Conservation (phyloP, 2,113 vertebrate species). For the Ivindomyrus marchei region DNA sequence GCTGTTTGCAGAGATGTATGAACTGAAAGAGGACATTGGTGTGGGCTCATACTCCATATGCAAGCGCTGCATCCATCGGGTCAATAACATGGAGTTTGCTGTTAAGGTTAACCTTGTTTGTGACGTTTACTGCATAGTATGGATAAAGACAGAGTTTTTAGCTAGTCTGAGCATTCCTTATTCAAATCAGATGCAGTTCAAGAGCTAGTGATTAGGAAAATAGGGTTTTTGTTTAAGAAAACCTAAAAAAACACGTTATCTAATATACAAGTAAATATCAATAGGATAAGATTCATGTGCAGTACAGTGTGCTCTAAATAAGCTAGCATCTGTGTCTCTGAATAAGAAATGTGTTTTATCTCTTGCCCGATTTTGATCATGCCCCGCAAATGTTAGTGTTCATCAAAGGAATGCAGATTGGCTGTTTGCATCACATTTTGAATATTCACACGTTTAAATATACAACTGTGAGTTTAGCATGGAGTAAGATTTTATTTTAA, state of each 20-base stretch:
- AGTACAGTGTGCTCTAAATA: background rate
- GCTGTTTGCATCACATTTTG: background rate
- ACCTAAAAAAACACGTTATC: background rate
- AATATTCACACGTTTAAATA: background rate
- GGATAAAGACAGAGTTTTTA: background rate
- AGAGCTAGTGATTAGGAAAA: background rate
- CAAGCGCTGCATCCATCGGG: constrained; percentile 83
- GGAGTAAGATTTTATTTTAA: background rate
- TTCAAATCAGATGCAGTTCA: background rate
- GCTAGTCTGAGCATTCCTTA: background rate
- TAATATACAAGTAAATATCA: background rate
- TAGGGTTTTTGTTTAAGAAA: background rate
- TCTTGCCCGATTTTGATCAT: background rate
- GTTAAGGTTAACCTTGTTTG: constrained; percentile 74
- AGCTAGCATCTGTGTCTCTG: background rate
- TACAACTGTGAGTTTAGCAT: background rate
- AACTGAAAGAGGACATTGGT: constrained; percentile 92
- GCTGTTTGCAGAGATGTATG: constrained; percentile 83
- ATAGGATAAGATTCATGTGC: background rate
- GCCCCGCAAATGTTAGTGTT: background rate
- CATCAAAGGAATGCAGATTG: background rate
- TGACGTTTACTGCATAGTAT: background rate
- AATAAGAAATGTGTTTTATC: background rate
- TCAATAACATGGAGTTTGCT: constrained; percentile 86
- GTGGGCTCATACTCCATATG: constrained; percentile 95